Percentiles rank a stretch among this genome's conserved stretches.
phyloP scores from a whole-genome alignment of 2,797 vertebrate species.

The Pteropus rufus region DNA sequence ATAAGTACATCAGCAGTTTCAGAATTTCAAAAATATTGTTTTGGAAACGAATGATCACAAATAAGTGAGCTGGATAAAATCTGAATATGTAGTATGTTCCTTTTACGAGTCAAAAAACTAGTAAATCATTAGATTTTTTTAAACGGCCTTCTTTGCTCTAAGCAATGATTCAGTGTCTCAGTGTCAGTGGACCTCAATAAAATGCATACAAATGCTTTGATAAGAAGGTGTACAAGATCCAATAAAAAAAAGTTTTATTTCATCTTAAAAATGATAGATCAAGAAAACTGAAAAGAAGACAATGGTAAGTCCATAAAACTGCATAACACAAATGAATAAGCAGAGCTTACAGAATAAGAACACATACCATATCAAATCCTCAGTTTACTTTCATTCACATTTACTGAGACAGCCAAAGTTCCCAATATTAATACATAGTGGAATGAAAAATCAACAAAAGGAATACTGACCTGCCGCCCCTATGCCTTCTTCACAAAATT shows the following conservation, averaged over 20 bases:
- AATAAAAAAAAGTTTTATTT: not conserved
- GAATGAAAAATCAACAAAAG: slow-evolving; percentile 32
- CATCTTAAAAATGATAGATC: not conserved
- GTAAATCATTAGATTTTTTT: not conserved
- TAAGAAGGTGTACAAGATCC: not conserved
- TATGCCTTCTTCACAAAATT: not conserved
- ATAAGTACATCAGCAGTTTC: not conserved
- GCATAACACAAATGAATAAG: not conserved
- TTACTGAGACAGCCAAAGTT: not conserved
- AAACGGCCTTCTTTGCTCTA: not conserved
- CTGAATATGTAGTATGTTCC: not conserved
- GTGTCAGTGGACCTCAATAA: not conserved
- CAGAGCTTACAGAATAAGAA: not conserved
- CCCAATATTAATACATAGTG: not conserved
- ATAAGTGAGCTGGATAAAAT: not conserved
- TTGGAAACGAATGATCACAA: not conserved
- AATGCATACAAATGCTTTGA: not conserved
- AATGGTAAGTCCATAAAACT: not conserved
- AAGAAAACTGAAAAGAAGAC: not conserved
- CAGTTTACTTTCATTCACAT: not conserved
- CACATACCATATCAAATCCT: not conserved
- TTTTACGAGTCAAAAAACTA: not conserved
- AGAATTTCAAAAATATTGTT: not conserved
- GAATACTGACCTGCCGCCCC: not conserved
- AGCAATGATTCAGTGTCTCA: not conserved